These are phyloP conservation scores for Ectemnius continuus DNA, from an alignment of 2,888 invertebrate genomes.

Conservation along the genomic window DNA sequence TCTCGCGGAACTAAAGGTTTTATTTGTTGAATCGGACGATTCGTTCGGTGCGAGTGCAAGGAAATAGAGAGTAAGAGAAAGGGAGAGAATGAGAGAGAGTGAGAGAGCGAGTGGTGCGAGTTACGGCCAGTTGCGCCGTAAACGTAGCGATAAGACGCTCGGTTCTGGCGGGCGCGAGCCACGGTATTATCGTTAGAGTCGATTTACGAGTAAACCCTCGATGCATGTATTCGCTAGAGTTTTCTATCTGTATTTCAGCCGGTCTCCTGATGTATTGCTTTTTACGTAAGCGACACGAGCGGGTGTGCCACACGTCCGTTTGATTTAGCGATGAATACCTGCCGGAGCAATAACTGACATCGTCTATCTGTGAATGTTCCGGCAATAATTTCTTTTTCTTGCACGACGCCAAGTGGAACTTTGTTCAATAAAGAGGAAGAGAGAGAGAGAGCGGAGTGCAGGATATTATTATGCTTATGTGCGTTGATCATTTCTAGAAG, in stretches of 20 bases:
- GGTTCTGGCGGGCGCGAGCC: background rate
- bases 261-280: background rate
- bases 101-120: background rate
- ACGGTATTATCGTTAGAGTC: conserved; percentile 7
- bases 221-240: background rate
- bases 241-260: conserved; percentile 1
- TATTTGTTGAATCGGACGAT: background rate
- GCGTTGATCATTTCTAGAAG: background rate
- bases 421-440: background rate
- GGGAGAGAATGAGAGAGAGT: background rate
- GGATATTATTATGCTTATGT: background rate
- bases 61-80: background rate
- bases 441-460: background rate
- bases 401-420: background rate
- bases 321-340: too few species aligned
- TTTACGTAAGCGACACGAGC: background rate
- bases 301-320: too few species aligned
- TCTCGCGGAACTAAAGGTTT: background rate
- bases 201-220: conserved; percentile 3
- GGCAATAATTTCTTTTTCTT: background rate
- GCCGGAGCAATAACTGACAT: too few species aligned
- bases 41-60: background rate
- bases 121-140: conserved; percentile 5
- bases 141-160: conserved; percentile 5
- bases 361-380: background rate